These are phyloP conservation scores for Aleiodes testaceus DNA, from an alignment of 2,888 invertebrate genomes.

Conservation along the genomic window DNA sequence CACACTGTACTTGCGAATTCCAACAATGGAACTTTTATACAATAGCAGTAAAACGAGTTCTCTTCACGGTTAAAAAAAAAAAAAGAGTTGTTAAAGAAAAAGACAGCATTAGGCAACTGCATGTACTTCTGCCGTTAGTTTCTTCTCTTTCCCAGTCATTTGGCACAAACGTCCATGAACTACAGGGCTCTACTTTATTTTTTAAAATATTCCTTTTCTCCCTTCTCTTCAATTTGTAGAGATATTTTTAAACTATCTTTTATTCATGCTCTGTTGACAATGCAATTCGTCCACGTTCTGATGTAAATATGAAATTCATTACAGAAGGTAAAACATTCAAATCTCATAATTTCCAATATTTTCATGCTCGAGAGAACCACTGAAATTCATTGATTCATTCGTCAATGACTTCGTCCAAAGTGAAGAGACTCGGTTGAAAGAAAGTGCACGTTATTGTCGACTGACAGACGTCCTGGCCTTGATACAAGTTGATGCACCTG, in stretches of 20 bases:
- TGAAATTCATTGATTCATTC: background rate
- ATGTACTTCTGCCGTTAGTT: background rate
- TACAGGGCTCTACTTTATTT: background rate
- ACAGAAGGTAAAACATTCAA: background rate
- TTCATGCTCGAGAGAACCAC: background rate
- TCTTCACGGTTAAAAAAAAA: background rate
- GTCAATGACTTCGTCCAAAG: background rate
- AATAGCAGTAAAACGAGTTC: slow-evolving; percentile 21
- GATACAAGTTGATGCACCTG: slow-evolving; percentile 59
- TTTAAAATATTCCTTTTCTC: background rate
- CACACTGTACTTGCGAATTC: slow-evolving; percentile 2
- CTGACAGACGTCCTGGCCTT: slow-evolving; percentile 44
- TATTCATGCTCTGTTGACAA: too few species aligned
- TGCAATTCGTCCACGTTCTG: too few species aligned
- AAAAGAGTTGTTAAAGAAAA: slow-evolving; percentile 20
- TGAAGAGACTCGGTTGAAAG: too few species aligned
- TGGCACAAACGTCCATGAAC: slow-evolving; percentile 21
- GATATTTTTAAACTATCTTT: too few species aligned
- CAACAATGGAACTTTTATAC: slow-evolving; percentile 17
- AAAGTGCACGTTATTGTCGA: background rate
- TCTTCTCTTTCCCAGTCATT: slow-evolving; percentile 18
- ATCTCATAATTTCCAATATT: background rate
- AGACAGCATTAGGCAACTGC: slow-evolving; percentile 3
- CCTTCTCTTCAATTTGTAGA: too few species aligned
- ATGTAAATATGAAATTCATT: background rate